phyloP scores from a whole-genome alignment of 2,113 vertebrate species.

The Suricata suricatta region DNA sequence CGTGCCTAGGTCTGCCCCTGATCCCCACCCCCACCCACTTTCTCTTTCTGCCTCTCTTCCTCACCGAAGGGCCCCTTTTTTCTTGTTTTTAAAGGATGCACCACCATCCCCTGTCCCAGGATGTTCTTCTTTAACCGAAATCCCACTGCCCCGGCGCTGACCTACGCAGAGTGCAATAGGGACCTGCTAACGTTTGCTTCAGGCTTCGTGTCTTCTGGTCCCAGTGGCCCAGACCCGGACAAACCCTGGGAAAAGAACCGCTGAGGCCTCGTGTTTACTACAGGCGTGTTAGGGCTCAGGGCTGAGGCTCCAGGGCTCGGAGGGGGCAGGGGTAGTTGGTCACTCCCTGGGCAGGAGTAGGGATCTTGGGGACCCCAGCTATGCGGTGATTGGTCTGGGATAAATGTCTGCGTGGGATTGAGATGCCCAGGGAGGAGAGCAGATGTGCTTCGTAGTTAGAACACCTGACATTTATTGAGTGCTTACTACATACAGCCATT shows the following conservation, averaged over 20 bases:
- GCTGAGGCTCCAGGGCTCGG: neutral
- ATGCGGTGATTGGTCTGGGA: accelerated
- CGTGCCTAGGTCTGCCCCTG: neutral
- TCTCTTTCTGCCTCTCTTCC: neutral
- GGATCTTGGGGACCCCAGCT: neutral
- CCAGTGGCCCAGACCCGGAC: neutral
- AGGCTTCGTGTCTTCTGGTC: neutral
- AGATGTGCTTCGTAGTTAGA: neutral
- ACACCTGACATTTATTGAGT: conserved; percentile 4
- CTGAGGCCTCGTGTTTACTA: neutral
- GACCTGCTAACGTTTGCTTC: neutral
- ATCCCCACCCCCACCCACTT: no score
- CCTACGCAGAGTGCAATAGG: neutral
- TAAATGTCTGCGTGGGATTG: neutral
- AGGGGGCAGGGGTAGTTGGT: neutral
- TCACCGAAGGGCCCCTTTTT: neutral
- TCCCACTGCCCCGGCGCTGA: neutral
- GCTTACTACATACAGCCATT: neutral
- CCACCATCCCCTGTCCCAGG: neutral
- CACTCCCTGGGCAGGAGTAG: neutral
- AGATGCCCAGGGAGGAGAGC: neutral
- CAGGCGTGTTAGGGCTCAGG: no score
- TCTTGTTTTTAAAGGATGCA: neutral
- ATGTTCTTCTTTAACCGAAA: neutral
- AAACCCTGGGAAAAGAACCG: neutral